Base-by-base conservation (phyloP, 2,888 invertebrate genomes). In the Diarsia brunnea region DNA sequence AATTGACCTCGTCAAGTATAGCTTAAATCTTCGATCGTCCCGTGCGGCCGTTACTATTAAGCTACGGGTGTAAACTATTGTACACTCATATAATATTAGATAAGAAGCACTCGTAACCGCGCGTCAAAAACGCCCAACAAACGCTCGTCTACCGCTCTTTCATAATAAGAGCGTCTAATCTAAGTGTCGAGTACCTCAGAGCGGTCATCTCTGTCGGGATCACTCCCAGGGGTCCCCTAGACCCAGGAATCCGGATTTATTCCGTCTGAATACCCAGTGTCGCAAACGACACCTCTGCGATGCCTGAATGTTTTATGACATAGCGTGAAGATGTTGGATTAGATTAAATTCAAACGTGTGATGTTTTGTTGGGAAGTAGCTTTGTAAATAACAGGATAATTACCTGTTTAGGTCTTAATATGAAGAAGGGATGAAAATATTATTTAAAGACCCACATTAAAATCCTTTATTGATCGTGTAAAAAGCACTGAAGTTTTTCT, bases 201-300 rank as follows among this genome's bases (percentile, higher is more conserved):
- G 92, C 95, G 96, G 96, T 96, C 96, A 96, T 95, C 96, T 95
- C 95, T 90, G 92, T 91, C 91, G 92, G 92, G 93, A 96, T 95
- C 90, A 94, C 94, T 95, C 96, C 96, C 96, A 81, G 78, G 96
- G 95, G 96, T 88, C 92, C 91, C 91, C 93, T 95, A 94, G 92
- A 93, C 94, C 93, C 92, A 91, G 91, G 90, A 91, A 91, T 91
- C 92, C 91, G 95, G 95, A 95, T 95, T 96, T 95, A 96, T 96
- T 94, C 94, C 92, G 91, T 93, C 94, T 93, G 94, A 94, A 94
- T 93, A 93, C 89, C 88, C 86, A 86, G 89, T 90, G 92, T 92
- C 90, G 90, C 90, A 92, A 94, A 95, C 93, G 94, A 93, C 94
- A 94, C 95, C 94, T 93, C 90, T 90, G 95, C 88, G 94, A 90